Percentiles rank a stretch among this genome's conserved stretches.
Conservation (phyloP, 2,888 invertebrate species). For the Brachynemurus nebulosus region DNA sequence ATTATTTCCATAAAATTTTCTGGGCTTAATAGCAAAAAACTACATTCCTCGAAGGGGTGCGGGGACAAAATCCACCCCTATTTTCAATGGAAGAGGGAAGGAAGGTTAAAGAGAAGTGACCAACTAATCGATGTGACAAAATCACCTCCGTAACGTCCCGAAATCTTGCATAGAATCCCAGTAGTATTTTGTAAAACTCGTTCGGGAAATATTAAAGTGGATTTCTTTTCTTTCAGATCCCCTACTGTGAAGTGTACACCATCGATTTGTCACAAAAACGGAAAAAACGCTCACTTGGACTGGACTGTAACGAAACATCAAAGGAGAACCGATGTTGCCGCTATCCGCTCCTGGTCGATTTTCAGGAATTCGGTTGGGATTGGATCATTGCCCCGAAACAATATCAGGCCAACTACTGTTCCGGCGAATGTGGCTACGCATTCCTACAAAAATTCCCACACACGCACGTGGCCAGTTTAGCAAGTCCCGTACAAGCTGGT, state of each 20-base stretch:
- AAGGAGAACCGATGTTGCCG: slow-evolving; percentile 82
- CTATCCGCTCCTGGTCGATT: slow-evolving; percentile 86
- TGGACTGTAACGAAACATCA: slow-evolving; percentile 66
- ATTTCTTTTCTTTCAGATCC: slow-evolving; percentile 32
- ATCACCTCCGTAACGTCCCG: too few relatives aligned
- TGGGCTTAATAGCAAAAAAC: too few relatives aligned
- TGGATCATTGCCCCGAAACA: slow-evolving; percentile 93
- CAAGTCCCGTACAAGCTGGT: slow-evolving; percentile 36
- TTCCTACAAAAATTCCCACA: slow-evolving; percentile 78
- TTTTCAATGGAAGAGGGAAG: too few relatives aligned
- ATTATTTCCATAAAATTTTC: too few relatives aligned
- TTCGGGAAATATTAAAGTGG: too few relatives aligned
- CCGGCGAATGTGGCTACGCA: slow-evolving; percentile 84
- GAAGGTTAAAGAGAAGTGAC: too few relatives aligned
- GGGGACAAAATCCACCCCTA: too few relatives aligned
- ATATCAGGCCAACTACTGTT: slow-evolving; percentile 92
- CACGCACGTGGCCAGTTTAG: slow-evolving; percentile 75
- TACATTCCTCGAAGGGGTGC: too few relatives aligned
- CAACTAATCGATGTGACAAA: too few relatives aligned
- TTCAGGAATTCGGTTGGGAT: slow-evolving; percentile 92
- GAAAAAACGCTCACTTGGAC: slow-evolving; percentile 61
- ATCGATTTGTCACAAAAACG: slow-evolving; percentile 43
- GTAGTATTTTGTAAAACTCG: too few relatives aligned
- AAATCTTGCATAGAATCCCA: too few relatives aligned
- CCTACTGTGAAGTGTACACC: slow-evolving; percentile 44